Conservation (phyloP, 2,797 vertebrate species). For the Anas capensis region DNA sequence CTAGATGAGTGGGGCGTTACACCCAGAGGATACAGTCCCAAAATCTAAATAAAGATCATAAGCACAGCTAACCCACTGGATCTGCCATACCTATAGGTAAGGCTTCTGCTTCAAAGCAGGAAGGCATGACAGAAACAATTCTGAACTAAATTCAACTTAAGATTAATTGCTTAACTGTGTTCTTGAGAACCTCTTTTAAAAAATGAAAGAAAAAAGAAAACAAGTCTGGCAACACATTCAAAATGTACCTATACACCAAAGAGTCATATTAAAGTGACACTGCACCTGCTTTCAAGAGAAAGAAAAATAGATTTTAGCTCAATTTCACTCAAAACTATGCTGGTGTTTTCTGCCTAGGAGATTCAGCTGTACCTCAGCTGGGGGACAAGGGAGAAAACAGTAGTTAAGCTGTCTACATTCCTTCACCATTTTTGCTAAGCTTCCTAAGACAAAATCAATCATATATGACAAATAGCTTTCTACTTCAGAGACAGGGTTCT, state of each 20-base stretch:
- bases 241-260: background rate
- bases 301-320: background rate
- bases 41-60: constrained; percentile 28
- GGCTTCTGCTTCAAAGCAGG: constrained; percentile 9
- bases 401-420: background rate
- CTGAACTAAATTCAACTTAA: background rate
- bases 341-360: background rate
- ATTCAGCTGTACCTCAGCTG: background rate
- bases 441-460: background rate
- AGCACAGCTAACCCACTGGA: background rate
- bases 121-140: background rate
- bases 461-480: background rate
- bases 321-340: background rate
- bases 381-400: background rate
- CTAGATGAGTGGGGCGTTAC: background rate
- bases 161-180: background rate
- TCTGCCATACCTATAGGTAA: background rate
- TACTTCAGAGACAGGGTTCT: background rate
- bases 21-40: background rate
- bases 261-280: background rate
- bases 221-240: background rate
- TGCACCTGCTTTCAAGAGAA: background rate
- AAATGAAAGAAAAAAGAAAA: background rate
- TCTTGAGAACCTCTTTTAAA: background rate
- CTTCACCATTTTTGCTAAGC: background rate